Conservation (phyloP, 2,113 vertebrate species). For the Eleginops maclovinus region DNA sequence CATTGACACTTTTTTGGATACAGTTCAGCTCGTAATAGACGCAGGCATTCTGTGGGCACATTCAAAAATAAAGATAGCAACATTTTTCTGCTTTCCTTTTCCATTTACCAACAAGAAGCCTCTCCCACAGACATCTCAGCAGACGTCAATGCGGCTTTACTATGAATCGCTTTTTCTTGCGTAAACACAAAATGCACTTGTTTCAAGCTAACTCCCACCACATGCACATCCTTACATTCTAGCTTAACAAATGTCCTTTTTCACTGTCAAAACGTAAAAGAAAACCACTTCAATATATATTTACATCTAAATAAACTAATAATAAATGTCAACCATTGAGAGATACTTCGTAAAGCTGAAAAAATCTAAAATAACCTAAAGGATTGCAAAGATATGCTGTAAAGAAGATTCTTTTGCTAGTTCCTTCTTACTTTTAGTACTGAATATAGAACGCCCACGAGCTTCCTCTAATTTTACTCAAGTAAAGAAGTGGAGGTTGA, state of each 20-base stretch:
- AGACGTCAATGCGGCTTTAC: background rate
- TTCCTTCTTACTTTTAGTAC: background rate
- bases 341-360: too few species aligned
- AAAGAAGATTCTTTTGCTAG: background rate
- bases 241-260: background rate
- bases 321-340: too few species aligned
- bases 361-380: too few species aligned
- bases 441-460: conserved; percentile 12
- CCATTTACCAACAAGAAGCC: background rate
- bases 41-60: background rate
- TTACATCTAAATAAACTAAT: too few species aligned
- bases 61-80: conserved; percentile 5
- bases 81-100: conserved; percentile 11
- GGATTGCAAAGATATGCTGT: background rate
- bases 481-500: conserved; percentile 18
- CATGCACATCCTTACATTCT: background rate
- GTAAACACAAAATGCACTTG: background rate
- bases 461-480: conserved; percentile 27
- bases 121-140: background rate
- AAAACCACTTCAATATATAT: too few species aligned
- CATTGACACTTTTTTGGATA: conserved; percentile 25
- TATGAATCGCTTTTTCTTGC: background rate
- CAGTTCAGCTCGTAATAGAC: conserved; percentile 28
- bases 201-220: background rate
- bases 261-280: too few species aligned